phyloP scores from a whole-genome alignment of 2,888 invertebrate species.

The Julus scanicus region DNA sequence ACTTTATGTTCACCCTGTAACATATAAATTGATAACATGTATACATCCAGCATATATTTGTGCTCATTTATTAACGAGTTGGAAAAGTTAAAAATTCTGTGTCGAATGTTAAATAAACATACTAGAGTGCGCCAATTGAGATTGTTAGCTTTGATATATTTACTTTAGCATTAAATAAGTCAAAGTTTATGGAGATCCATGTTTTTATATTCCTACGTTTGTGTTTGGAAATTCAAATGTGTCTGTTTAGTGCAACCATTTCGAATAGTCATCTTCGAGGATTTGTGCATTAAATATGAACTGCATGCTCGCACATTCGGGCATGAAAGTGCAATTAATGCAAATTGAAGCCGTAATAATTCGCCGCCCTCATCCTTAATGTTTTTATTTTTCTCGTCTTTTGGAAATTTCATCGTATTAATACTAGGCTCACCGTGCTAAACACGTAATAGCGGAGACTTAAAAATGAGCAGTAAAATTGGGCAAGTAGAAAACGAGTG shows the following conservation, averaged over 20 bases:
- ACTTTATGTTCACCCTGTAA: too few relatives aligned
- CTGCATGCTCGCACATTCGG: background rate
- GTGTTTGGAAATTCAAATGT: background rate
- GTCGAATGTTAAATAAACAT: too few relatives aligned
- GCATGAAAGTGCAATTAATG: constrained; percentile 43
- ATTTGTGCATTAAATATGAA: background rate
- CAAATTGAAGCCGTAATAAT: constrained; percentile 45
- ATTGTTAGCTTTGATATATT: background rate
- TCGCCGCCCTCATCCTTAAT: constrained; percentile 36
- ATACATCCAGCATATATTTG: too few relatives aligned
- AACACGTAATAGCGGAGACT: constrained; percentile 25
- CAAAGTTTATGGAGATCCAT: background rate
- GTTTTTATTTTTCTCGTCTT: constrained; percentile 18
- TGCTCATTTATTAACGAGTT: too few relatives aligned
- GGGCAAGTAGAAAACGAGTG: constrained; percentile 24
- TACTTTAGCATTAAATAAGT: background rate
- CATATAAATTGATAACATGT: too few relatives aligned
- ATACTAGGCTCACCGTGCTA: constrained; percentile 20
- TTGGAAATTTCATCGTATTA: constrained; percentile 25
- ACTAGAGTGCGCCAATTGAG: too few relatives aligned
- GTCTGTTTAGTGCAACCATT: background rate
- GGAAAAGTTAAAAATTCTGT: too few relatives aligned
- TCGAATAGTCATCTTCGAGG: background rate
- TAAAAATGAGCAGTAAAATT: constrained; percentile 43
- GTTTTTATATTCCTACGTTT: background rate